Evolutionary conservation across 2,113 vertebrate genomes (phyloP), one percentile per base, ranked within the genome.

Genomic region (Salminus brasiliensis): DNA sequence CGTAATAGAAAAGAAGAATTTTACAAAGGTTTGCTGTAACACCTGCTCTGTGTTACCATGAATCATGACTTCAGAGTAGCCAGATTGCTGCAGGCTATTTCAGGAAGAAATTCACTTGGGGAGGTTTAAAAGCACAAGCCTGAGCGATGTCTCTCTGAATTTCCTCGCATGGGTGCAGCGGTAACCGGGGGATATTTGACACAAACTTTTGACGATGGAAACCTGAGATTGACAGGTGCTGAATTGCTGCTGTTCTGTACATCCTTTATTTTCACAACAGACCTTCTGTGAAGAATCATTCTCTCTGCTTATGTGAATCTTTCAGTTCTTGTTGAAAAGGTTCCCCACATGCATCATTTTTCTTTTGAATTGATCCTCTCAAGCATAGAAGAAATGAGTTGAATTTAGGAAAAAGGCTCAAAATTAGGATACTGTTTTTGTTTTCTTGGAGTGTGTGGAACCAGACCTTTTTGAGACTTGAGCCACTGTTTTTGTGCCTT

Each of bases 341-440:
- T 21, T 25, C n/a, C n/a, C 9, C n/a, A 55, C 7, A 25, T 55
- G n/a, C 21, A 55, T 7, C 5, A 2, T 13, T 53, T 1, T 68
- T 52, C 21, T 72, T 12, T 43, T 13, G 45, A 10, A 12, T 59
- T 32, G 25, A 47, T 8, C 30, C 49, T 16, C 7, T 59, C 63
- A 53, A 27, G 13, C 30, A 16, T 30, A 32, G 69, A 63, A 39
- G 74, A 66, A 78, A 82, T 55, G 52, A 69, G 8, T 34, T 36
- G 41, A 30, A 30, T 21, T n/a, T n/a, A n/a, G n/a, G n/a, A n/a
- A 68, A 72, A 71, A 12, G 7, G 74, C 12, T 47, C 29, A 23
- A 60, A 82, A 60, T 69, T 67, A 67, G 71, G 71, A 83, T 41
- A 55, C 70, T 49, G 34, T 32, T 47, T 55, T 32, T 13, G 21